These are phyloP conservation scores for Saguinus imperator DNA, from an alignment of 2,113 vertebrate species.

Conservation along the genomic window DNA sequence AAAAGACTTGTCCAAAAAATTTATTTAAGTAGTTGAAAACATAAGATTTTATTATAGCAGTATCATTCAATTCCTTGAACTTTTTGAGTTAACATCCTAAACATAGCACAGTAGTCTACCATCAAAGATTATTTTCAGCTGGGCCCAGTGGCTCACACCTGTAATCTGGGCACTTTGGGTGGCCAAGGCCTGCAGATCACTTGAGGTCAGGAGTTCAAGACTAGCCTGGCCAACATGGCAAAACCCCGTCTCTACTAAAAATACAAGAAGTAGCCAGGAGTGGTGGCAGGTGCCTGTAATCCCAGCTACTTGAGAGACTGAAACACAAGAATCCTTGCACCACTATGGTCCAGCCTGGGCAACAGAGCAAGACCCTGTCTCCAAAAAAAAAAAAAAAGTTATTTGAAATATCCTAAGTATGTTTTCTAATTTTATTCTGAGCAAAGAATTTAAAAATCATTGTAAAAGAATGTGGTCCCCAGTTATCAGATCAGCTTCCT, in stretches of 20 bases:
- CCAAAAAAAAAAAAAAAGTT: not conserved
- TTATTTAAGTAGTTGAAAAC: not conserved
- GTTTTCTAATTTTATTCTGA: not conserved
- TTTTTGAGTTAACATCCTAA: slow-evolving; percentile 25
- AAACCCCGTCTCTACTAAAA: too few species aligned
- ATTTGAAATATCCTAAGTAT: not conserved
- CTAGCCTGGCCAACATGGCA: too few species aligned
- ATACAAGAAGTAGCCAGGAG: too few species aligned
- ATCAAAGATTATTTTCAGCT: too few species aligned
- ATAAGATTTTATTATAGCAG: not conserved
- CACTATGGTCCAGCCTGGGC: not conserved
- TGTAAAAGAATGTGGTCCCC: not conserved
- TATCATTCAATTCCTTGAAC: not conserved
- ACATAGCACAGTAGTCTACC: not conserved
- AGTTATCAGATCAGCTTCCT: not conserved
- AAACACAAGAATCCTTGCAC: not conserved
- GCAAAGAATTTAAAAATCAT: not conserved
- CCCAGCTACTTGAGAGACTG: not conserved
- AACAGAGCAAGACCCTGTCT: not conserved
- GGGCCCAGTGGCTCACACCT: too few species aligned
- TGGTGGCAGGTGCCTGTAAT: not conserved
- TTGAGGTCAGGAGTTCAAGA: too few species aligned
- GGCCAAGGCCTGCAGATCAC: too few species aligned
- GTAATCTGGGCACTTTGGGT: too few species aligned
- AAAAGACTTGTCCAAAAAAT: not conserved